Percentiles rank a stretch among this genome's conserved stretches.
These are phyloP conservation scores for Raja brachyura DNA, from an alignment of 2,113 vertebrate species.

Conservation along the genomic window DNA sequence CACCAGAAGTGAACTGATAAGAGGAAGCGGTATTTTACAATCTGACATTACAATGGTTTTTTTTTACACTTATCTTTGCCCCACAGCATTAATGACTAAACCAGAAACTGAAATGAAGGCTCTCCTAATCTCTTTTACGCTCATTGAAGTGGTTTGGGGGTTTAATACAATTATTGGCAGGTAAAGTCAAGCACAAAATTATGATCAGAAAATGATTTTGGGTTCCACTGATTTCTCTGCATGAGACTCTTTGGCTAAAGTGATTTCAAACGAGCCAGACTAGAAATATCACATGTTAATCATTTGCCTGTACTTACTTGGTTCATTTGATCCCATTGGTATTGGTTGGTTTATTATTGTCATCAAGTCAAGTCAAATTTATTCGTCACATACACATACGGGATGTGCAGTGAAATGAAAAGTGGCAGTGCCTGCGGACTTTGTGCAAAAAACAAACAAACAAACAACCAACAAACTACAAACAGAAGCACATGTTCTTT, in stretches of 20 bases:
- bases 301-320: background rate
- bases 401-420: too few relatives aligned
- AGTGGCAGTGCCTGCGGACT: too few relatives aligned
- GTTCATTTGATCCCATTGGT: background rate
- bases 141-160: background rate
- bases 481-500: too few relatives aligned
- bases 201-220: background rate
- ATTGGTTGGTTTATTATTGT: too few relatives aligned
- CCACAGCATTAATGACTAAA: constrained; percentile 26
- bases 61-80: constrained; percentile 3
- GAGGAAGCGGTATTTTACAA: constrained; percentile 33
- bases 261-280: background rate
- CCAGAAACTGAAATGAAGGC: constrained; percentile 13
- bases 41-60: constrained; percentile 37
- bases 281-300: background rate
- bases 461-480: too few relatives aligned
- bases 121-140: background rate
- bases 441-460: too few relatives aligned
- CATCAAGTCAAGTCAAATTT: too few relatives aligned
- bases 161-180: background rate
- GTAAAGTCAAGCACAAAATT: background rate
- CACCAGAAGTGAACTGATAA: constrained; percentile 25
- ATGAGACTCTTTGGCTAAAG: background rate
- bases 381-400: too few relatives aligned
- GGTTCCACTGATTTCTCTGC: background rate